Base-by-base conservation (phyloP, 2,113 vertebrate species). In the Lathamus discolor region DNA sequence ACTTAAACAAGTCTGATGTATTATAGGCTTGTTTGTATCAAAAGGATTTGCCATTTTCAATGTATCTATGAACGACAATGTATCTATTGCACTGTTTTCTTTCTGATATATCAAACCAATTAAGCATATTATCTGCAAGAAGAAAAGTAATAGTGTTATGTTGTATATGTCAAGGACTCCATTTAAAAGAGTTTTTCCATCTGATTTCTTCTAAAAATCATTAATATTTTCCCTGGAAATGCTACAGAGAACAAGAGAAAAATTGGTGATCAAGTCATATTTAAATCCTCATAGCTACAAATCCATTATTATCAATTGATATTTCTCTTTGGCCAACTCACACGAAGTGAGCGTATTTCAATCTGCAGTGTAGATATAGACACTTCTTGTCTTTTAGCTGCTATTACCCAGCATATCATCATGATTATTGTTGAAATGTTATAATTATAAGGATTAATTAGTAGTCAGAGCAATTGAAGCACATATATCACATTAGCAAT, bases 361-460 rank as follows among this genome's bases (percentile, higher is more conserved):
- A 77, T 94, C 62, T 82, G 9, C 29, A 90, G 27, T 52, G 66
- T 22, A 90, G 57, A 90, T 81, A 29, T 95, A 96, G 63, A 59
- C 44, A 43, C 64, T 92, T 96, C 46, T 89, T 92, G 78, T n/a
- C 37, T 93, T 90, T 95, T 86, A 76, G 44, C 18, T 72, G 51
- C 48, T 73, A 39, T 93, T 97, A 95, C 41, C 49, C 52, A 59
- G 10, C 23, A 91, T 94, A 88, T 90, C 72, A 94, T 96, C 85
- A 95, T 75, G 61, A 94, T 95, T 93, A 92, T 95, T 93, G 49
- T 92, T 96, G 46, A 81, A 91, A 92, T 95, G 62, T 59, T 76
- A 83, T 84, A 97, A 96, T 96, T 97, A 94, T 48, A 83, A 95
- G 95, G 41, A 97, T 95, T 96, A 97, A 98, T 97, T 96, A 97